These are phyloP conservation scores for Kradibia gibbosae DNA, from an alignment of 1,140 invertebrate species.

Conservation along the genomic window DNA sequence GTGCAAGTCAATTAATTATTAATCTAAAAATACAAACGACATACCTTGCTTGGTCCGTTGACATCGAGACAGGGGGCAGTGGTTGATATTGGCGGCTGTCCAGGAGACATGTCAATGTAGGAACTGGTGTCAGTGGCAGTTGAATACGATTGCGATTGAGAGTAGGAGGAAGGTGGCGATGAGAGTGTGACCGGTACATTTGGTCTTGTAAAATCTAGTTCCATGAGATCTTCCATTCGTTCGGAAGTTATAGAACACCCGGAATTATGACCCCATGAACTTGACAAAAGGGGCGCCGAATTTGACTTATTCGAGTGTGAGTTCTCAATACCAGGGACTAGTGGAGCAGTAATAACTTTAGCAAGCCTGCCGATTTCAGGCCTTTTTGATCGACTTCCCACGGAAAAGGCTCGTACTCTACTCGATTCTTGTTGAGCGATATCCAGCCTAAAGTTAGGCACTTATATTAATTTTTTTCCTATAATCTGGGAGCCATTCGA, in stretches of 20 bases:
- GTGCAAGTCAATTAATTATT: background rate
- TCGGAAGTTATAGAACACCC: conserved; percentile 70
- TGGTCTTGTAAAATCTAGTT: conserved; percentile 82
- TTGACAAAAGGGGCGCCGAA: conserved; percentile 68
- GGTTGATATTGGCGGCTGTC: conserved; percentile 62
- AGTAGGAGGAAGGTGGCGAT: conserved; percentile 63
- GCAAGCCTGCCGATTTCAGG: conserved; percentile 67
- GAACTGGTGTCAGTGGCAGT: conserved; percentile 72
- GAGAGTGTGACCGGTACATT: conserved; percentile 61
- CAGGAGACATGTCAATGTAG: conserved; percentile 76
- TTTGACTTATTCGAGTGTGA: conserved; percentile 69
- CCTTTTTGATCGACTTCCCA: conserved; percentile 78
- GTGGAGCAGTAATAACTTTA: conserved; percentile 76
- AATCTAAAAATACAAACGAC: background rate
- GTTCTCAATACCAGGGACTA: conserved; percentile 70
- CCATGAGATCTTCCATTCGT: conserved; percentile 84
- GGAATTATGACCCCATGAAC: conserved; percentile 76
- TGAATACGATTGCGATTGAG: conserved; percentile 64
- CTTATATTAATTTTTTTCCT: too few relatives aligned
- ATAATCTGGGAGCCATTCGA: too few relatives aligned
- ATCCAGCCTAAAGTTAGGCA: conserved; percentile 62
- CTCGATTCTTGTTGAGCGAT: conserved; percentile 66
- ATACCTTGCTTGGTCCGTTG: conserved; percentile 69
- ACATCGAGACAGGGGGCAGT: conserved; percentile 72
- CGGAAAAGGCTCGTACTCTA: conserved; percentile 80